Conservation (phyloP, 2,888 invertebrate species). For the Keiferia lycopersicella region DNA sequence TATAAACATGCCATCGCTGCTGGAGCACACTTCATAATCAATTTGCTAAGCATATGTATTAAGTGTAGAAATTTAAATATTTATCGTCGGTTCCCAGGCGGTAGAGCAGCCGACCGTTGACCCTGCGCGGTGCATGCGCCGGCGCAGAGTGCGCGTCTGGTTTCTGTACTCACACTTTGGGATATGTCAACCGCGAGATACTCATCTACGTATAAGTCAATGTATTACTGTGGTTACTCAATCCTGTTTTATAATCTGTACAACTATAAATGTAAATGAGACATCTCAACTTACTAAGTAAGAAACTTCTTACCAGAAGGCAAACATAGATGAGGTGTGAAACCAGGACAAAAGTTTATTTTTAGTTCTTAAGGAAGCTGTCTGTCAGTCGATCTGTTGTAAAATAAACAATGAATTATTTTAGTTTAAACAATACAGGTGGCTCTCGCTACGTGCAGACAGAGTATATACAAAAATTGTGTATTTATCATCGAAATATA, state of each 20-base stretch:
- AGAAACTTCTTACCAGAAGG: background rate
- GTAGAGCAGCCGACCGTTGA: slow-evolving; percentile 74
- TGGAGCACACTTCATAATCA: slow-evolving; percentile 66
- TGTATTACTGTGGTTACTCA: slow-evolving; percentile 7
- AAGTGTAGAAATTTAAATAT: slow-evolving; percentile 80
- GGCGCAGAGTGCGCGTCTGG: slow-evolving; percentile 46
- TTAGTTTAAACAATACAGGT: slow-evolving; percentile 9
- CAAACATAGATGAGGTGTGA: background rate
- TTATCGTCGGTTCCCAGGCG: slow-evolving; percentile 77
- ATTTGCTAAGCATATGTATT: slow-evolving; percentile 79
- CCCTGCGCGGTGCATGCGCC: slow-evolving; percentile 55
- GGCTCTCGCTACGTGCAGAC: background rate
- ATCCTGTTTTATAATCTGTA: slow-evolving; percentile 3
- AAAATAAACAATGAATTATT: slow-evolving; percentile 28
- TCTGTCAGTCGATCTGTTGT: slow-evolving; percentile 34
- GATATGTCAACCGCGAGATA: slow-evolving; percentile 24
- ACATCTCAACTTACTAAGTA: background rate
- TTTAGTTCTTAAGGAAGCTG: slow-evolving; percentile 39
- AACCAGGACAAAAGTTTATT: slow-evolving; percentile 8
- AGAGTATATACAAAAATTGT: slow-evolving; percentile 12
- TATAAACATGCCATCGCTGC: slow-evolving; percentile 54
- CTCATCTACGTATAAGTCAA: slow-evolving; percentile 13
- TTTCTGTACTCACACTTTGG: slow-evolving; percentile 27
- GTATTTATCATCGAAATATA: background rate
- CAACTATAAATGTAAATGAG: slow-evolving; percentile 2